These are phyloP conservation scores for Sebastes matsubarae DNA, from an alignment of 2,797 vertebrate genomes.

Conservation along the genomic window DNA sequence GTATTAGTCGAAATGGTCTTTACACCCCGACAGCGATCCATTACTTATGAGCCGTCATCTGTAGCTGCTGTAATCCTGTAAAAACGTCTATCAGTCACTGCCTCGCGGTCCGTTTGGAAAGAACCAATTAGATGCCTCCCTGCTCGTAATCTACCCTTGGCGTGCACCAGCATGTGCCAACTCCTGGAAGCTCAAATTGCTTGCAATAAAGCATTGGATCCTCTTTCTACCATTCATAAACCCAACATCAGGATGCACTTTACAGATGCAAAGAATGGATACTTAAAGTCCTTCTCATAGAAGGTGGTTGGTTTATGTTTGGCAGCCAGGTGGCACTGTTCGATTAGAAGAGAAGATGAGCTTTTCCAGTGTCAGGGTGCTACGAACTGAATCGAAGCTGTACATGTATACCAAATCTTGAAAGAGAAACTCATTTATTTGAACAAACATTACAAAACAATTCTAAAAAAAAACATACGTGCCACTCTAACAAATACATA, in stretches of 20 bases:
- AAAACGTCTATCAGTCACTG: no score
- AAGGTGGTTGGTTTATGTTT: background rate
- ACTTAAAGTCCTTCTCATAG: background rate
- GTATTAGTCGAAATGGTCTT: no score
- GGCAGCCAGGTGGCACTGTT: slow-evolving; percentile 21
- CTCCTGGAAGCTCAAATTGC: background rate
- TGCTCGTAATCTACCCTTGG: no score
- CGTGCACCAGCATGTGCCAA: background rate
- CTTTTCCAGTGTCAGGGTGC: background rate
- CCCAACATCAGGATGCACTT: background rate
- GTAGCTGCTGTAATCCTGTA: no score
- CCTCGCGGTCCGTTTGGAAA: no score
- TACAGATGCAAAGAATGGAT: background rate
- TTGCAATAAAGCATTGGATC: background rate
- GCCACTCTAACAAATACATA: slow-evolving; percentile 31
- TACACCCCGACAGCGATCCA: no score
- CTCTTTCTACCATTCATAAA: background rate
- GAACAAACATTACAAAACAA: slow-evolving; percentile 77
- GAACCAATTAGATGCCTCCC: no score
- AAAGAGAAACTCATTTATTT: slow-evolving; percentile 70
- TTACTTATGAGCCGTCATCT: no score
- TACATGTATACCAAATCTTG: background rate
- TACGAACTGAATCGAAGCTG: background rate
- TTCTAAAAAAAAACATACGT: slow-evolving; percentile 41
- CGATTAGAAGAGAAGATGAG: background rate